Evolutionary conservation across 2,113 vertebrate species (phyloP).

Genomic region (Actenoides lindsayi): DNA sequence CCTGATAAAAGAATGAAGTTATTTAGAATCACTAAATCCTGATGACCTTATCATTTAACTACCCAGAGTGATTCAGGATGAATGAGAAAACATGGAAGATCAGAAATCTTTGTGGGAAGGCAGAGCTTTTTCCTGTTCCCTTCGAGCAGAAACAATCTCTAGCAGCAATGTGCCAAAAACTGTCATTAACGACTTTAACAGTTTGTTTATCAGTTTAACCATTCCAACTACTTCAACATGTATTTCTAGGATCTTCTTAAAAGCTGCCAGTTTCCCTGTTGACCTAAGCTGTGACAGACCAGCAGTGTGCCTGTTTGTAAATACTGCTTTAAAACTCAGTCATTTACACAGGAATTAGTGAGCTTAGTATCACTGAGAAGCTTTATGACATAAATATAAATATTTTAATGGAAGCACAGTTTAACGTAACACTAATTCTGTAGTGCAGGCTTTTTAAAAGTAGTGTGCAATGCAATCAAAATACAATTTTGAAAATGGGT

Average conservation of each 20-base stretch:
- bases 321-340: conserved; percentile 12
- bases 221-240: background rate
- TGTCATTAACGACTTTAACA: background rate
- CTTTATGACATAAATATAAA: background rate
- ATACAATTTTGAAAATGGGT: conserved; percentile 13
- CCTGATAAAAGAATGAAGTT: background rate
- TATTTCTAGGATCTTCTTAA: background rate
- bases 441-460: background rate
- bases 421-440: background rate
- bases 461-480: background rate
- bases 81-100: background rate
- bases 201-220: background rate
- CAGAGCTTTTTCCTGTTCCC: background rate
- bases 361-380: background rate
- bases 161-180: background rate
- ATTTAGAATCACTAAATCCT: background rate
- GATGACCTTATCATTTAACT: background rate
- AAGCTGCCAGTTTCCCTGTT: background rate
- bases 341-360: background rate
- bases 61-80: background rate
- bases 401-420: background rate
- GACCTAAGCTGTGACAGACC: background rate
- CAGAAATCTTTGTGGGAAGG: background rate
- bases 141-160: background rate
- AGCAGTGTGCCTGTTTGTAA: background rate